A percentile compares a stretch with the other conserved stretches of the same genome.
phyloP scores from a whole-genome alignment of 2,888 invertebrate species.

The Eudasyphora cyanicolor region DNA sequence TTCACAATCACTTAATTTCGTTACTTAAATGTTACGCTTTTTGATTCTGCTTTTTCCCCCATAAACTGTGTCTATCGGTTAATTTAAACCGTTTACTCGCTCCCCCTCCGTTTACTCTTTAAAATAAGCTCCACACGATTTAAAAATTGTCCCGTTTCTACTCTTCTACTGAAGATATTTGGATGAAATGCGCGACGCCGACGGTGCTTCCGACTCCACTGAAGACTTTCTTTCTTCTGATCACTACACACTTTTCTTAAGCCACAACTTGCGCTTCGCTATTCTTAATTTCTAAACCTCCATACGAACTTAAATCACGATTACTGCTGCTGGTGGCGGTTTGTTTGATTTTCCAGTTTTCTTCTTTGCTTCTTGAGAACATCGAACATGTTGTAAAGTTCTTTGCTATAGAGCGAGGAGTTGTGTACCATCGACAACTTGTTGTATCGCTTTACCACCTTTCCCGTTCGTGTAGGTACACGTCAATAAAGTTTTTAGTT shows the following conservation, averaged over 20 bases:
- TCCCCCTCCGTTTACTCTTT: not conserved
- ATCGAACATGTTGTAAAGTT: conserved; percentile 26
- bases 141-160: conserved; percentile 40
- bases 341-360: not conserved
- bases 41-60: conserved; percentile 64
- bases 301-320: conserved; percentile 23
- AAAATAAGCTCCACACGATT: not conserved
- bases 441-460: not conserved
- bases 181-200: conserved; percentile 3
- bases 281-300: conserved; percentile 37
- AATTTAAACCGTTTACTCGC: conserved; percentile 31
- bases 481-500: conserved; percentile 46
- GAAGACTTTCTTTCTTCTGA: conserved; percentile 79
- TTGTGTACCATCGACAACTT: not conserved
- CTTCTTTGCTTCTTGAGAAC: not conserved
- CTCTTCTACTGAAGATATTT: not conserved
- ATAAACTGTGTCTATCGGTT: conserved; percentile 8
- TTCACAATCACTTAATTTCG: conserved; percentile 75
- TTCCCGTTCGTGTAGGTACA: conserved; percentile 46
- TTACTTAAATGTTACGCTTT: conserved; percentile 46
- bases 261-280: conserved; percentile 63
- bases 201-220: conserved; percentile 74
- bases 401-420: not conserved
- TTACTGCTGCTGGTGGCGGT: not conserved
- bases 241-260: conserved; percentile 76